These are phyloP conservation scores for Morbakka virulenta DNA, from an alignment of 30 jellyfish, hydroid and myxozoan species.

Conservation along the genomic window DNA sequence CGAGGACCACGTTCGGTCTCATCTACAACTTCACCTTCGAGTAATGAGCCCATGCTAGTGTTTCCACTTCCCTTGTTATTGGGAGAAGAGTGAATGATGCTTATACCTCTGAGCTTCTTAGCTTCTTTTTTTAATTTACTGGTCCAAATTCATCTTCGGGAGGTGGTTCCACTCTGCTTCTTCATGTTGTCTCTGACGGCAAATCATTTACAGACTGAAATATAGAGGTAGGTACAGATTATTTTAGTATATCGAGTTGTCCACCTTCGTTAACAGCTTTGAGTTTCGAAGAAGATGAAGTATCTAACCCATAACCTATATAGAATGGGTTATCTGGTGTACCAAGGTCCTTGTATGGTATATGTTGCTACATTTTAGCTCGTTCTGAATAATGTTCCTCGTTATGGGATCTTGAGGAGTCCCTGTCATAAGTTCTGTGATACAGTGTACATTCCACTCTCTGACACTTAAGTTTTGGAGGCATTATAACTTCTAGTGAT, in stretches of 20 bases:
- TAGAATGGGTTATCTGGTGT: conserved; percentile 17
- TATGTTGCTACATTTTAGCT: neutral
- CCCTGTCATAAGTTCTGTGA: conserved; percentile 10
- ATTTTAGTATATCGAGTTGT: neutral
- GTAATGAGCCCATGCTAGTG: neutral
- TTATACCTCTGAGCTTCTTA: neutral
- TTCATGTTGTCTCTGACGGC: neutral
- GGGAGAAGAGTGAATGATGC: neutral
- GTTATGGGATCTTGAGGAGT: neutral
- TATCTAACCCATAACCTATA: no score
- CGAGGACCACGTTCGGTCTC: conserved; percentile 11
- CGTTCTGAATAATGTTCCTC: neutral
- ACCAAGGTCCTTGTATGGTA: conserved; percentile 22
- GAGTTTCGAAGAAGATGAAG: neutral
- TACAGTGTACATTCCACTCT: neutral
- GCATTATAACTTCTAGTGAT: no score
- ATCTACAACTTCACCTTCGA: neutral
- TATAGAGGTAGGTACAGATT: neutral
- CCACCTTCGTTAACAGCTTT: neutral
- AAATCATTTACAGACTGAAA: neutral
- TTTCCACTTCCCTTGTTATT: neutral
- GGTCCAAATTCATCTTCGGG: neutral
- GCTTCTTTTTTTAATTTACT: no score
- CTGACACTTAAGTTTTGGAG: no score
- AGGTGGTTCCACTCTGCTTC: neutral